These are phyloP conservation scores for Numenius arquata DNA, from an alignment of 2,113 vertebrate species.

Conservation along the genomic window DNA sequence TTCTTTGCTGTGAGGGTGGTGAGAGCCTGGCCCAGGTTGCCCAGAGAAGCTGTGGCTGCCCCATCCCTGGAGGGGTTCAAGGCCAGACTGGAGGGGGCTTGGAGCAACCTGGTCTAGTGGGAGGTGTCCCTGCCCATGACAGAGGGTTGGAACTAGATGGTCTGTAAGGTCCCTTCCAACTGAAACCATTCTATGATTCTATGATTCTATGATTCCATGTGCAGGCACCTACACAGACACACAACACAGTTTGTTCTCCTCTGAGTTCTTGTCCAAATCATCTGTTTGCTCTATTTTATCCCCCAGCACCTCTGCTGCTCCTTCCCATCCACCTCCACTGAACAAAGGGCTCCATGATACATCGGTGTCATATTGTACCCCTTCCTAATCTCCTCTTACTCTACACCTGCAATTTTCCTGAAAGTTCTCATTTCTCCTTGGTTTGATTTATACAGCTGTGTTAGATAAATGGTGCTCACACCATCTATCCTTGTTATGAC, in stretches of 20 bases:
- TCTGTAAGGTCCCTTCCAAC: background rate
- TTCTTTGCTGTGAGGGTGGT: no score
- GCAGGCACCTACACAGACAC: background rate
- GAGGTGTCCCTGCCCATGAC: no score
- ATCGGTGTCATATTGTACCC: accelerated
- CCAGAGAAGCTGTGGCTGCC: no score
- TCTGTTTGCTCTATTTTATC: background rate
- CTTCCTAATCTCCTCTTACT: background rate
- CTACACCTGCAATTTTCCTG: background rate
- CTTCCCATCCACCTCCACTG: background rate
- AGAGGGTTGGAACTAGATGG: background rate
- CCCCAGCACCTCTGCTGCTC: background rate
- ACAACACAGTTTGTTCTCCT: background rate
- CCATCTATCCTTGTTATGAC: background rate
- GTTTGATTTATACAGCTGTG: background rate
- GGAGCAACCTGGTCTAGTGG: no score
- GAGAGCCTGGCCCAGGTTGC: no score
- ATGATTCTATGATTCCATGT: background rate
- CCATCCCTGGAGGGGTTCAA: no score
- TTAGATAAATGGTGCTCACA: background rate
- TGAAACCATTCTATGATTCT: background rate
- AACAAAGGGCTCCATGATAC: background rate
- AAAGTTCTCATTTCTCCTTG: background rate
- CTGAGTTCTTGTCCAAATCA: background rate
- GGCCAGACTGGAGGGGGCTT: no score